Base-by-base conservation (phyloP, 2,113 vertebrate species). In the Anhinga anhinga region DNA sequence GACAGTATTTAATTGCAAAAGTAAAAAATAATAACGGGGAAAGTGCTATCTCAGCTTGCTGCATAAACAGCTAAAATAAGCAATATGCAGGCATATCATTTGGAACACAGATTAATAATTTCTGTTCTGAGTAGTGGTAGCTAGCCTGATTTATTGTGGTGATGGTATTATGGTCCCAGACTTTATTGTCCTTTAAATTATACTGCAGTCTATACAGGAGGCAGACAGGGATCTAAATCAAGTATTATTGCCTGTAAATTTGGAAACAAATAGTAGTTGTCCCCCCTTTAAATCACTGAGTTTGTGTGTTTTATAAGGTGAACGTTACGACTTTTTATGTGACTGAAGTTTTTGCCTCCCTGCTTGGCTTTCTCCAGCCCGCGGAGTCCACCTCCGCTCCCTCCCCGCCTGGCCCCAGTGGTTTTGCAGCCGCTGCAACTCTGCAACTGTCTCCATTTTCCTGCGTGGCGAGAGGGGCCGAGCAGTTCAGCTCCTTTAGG, bases 161-260 rank as follows among this genome's bases (percentile, higher is more conserved):
- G 67, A 94, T 92, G 97, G 95, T 95, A 93, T 74, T 93, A 97
- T 52, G 96, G 97, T 96, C 98, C 96, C 97, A 65, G 84, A 96
- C 97, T 98, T 98, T 98, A 98, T 98, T 97, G 97, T 98, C 98
- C 98, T 98, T 97, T 98, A 98, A 98, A 98, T 98, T 98, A 98
- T 91, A 65, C 94, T 82, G 88, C 96, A 96, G 98, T 98, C 98
- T 98, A 98, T 98, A 97, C 95, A 97, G 96, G 86, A 98, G 94
- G 95, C 95, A 98, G 97, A 92, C 96, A 96, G 88, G 90, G 79
- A 95, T 91, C 95, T 98, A 98, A 98, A 98, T 98, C 98, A 98
- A 95, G 97, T 81, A 96, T 98, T 98, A 98, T 98, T 96, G 98
- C 98, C 97, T 97, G 97, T 98, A 98, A 97, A 98, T 98, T 97